Evolutionary conservation across 2,888 invertebrate species (phyloP).

Genomic region (Eupithecia centaureata): DNA sequence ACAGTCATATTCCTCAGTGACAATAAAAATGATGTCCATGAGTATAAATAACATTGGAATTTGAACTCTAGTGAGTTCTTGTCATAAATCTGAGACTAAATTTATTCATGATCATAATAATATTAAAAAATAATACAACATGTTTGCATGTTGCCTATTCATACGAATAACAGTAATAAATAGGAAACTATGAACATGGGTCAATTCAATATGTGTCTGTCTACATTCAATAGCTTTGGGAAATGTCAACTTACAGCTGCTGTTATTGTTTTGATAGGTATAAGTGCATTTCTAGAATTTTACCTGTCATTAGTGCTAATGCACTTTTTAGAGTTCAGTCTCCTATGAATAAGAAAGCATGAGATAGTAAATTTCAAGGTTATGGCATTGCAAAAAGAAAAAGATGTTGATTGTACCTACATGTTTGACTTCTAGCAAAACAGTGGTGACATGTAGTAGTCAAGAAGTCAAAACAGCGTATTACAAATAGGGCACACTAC

Average conservation of each 20-base stretch:
- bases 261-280: conserved; percentile 1
- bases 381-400: not conserved
- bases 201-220: not conserved
- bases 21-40: not conserved
- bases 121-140: not conserved
- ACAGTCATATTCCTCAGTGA: not conserved
- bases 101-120: conserved; percentile 7
- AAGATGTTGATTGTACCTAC: not conserved
- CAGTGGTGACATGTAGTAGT: too few species aligned
- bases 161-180: not conserved
- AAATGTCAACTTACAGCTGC: not conserved
- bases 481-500: not conserved
- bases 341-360: not conserved
- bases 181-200: not conserved
- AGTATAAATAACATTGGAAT: conserved; percentile 22
- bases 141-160: not conserved
- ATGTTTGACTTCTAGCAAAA: too few species aligned
- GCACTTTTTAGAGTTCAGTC: too few species aligned
- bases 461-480: too few species aligned
- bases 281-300: not conserved
- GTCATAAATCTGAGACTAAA: not conserved
- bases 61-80: not conserved
- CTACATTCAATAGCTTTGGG: not conserved
- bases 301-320: not conserved
- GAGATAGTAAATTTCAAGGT: not conserved